Evolutionary conservation across 1,140 invertebrate species (phyloP), one percentile per base, ranked within the genome.

Genomic region (Conus betulinus): DNA sequence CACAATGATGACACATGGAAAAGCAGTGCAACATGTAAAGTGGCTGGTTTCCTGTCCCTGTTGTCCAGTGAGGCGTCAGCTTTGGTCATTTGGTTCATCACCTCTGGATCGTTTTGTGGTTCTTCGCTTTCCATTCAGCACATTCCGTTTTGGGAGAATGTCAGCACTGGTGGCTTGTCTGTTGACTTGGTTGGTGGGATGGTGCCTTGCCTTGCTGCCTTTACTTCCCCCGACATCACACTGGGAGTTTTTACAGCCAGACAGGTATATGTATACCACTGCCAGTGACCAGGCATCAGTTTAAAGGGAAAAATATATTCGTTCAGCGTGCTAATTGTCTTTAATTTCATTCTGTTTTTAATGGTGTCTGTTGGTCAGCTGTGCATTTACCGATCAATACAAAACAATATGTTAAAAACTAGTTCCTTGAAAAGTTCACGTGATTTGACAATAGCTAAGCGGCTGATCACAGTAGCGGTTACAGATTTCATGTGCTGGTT

Each of bases 171-270:
- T 83, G 52, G 88, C 81, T 1, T 89, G 85, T 78, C 25, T 52
- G 23, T 25, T 89, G 5, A 79, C 84, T 4, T 89, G 88, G 88
- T n/a, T 63, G 6, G 27, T 79, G 2, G 89, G 89, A 0, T 20
- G 76, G 1, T 13, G 23, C 20, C 71, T 89, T 27, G 89, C 82
- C 7, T 15, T 25, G n/a, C 53, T 89, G n/a, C 89, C 89, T 0
- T 74, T 89, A 25, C 74, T 89, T 23, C 84, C 84, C 4, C 71
- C 67, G 5, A 71, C 81, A 8, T 82, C 67, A n/a, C 63, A 90
- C 79, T 90, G 89, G 89, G 39, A 90, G n/a, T 60, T 93, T 93
- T 86, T 93, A 92, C 81, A 88, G 90, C 5, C 85, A 90, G 39
- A 91, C 91, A 3, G 90, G 88, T 11, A 85, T 92, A 0, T 91